A percentile compares a stretch with the other conserved stretches of the same genome.
These are phyloP conservation scores for Synanthedon tipuliformis DNA, from an alignment of 2,888 invertebrate species.

Conservation along the genomic window DNA sequence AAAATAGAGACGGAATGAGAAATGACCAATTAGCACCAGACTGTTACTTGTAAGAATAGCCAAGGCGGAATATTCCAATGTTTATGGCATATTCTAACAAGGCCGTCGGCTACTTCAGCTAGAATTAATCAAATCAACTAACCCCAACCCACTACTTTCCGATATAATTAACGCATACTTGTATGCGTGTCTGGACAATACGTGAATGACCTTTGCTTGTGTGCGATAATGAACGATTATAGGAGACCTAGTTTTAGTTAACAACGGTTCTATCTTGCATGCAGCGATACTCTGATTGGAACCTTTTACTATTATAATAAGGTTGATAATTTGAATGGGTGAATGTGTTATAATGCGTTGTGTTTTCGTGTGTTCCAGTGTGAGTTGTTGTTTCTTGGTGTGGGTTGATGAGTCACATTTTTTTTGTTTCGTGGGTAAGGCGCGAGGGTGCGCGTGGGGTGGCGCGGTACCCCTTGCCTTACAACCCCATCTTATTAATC, in stretches of 20 bases:
- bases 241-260: slow-evolving; percentile 53
- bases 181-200: slow-evolving; percentile 59
- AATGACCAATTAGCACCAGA: slow-evolving; percentile 37
- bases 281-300: slow-evolving; percentile 19
- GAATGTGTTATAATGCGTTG: slow-evolving; percentile 32
- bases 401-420: slow-evolving; percentile 72
- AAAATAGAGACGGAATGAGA: slow-evolving; percentile 5
- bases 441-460: slow-evolving; percentile 62
- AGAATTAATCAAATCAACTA: slow-evolving; percentile 70
- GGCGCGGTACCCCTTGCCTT: slow-evolving; percentile 58
- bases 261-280: slow-evolving; percentile 35
- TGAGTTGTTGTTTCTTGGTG: slow-evolving; percentile 51
- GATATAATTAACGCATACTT: slow-evolving; percentile 67
- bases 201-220: slow-evolving; percentile 48
- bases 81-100: slow-evolving; percentile 58
- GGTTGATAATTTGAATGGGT: slow-evolving; percentile 44
- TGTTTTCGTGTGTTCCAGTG: slow-evolving; percentile 26
- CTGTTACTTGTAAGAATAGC: slow-evolving; percentile 26
- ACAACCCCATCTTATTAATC: slow-evolving; percentile 71
- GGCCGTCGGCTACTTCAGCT: slow-evolving; percentile 55
- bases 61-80: slow-evolving; percentile 54
- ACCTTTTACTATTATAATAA: slow-evolving; percentile 42
- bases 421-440: slow-evolving; percentile 71
- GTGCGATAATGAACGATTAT: slow-evolving; percentile 70
- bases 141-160: slow-evolving; percentile 69